Evolutionary conservation across 2,888 invertebrate genomes (phyloP).

Genomic region (Aspidiotus rigidus): DNA sequence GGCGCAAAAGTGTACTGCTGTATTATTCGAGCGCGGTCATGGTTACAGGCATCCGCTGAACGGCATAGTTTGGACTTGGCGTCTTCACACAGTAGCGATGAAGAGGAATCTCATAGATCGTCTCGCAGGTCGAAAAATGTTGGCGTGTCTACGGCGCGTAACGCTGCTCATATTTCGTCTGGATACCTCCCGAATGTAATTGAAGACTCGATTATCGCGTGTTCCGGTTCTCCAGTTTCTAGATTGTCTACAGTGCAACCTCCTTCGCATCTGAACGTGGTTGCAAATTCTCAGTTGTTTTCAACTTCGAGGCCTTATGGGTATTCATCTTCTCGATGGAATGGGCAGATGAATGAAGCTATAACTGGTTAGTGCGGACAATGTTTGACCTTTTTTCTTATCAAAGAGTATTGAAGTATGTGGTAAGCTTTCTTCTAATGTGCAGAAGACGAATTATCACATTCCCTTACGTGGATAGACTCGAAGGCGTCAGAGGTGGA

Average conservation of each 20-base stretch:
- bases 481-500: slow-evolving; percentile 34
- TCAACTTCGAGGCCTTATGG: slow-evolving; percentile 58
- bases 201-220: slow-evolving; percentile 45
- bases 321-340: slow-evolving; percentile 53
- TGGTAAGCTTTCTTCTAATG: neutral
- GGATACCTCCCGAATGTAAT: slow-evolving; percentile 55
- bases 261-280: slow-evolving; percentile 54
- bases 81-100: slow-evolving; percentile 91
- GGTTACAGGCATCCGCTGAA: slow-evolving; percentile 48
- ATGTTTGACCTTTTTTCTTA: neutral
- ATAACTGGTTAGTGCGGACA: slow-evolving; percentile 17
- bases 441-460: slow-evolving; percentile 34
- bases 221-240: slow-evolving; percentile 40
- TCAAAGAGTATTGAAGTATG: neutral
- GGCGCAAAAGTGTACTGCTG: neutral
- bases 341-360: slow-evolving; percentile 44
- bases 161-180: slow-evolving; percentile 37
- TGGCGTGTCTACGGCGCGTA: slow-evolving; percentile 20
- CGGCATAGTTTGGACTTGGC: slow-evolving; percentile 81
- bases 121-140: slow-evolving; percentile 34
- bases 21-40: neutral
- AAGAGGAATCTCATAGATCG: slow-evolving; percentile 51
- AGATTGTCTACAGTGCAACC: slow-evolving; percentile 44
- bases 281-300: slow-evolving; percentile 59
- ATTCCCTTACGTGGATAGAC: slow-evolving; percentile 35